These are phyloP conservation scores for Pseudomyrmex concolor DNA, from an alignment of 1,140 invertebrate genomes.

Conservation along the genomic window DNA sequence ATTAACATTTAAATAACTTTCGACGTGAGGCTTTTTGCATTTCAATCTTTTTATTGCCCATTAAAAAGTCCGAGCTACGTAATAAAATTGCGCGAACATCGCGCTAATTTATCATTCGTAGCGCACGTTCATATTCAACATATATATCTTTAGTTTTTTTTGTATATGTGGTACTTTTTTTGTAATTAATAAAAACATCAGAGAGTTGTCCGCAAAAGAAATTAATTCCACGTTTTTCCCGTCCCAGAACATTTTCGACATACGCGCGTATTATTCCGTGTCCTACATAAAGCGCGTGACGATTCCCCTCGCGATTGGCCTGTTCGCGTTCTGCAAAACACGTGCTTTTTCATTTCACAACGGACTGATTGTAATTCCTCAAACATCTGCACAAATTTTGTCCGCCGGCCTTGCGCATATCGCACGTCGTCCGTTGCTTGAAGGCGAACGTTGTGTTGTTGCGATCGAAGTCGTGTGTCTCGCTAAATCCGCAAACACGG, in stretches of 20 bases:
- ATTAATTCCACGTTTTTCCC: constrained; percentile 28
- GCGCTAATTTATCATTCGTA: no score
- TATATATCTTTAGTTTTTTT: background rate
- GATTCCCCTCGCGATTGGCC: constrained; percentile 31
- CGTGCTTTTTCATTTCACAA: constrained; percentile 49
- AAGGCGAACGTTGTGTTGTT: constrained; percentile 28
- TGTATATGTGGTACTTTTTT: background rate
- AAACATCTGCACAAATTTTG: constrained; percentile 57
- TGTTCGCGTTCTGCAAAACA: no score
- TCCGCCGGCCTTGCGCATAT: constrained; percentile 17
- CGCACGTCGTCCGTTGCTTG: background rate
- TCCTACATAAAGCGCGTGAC: constrained; percentile 46
- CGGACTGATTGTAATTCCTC: constrained; percentile 43
- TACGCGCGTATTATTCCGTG: constrained; percentile 8
- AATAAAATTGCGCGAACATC: no score
- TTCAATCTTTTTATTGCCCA: background rate
- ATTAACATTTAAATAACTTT: background rate
- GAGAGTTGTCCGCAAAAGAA: no score
- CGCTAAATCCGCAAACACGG: constrained; percentile 4
- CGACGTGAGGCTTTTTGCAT: background rate
- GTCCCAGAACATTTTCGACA: constrained; percentile 20
- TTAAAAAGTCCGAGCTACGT: background rate
- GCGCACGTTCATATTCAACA: background rate
- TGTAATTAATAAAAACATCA: background rate
- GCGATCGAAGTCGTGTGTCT: background rate